These are phyloP conservation scores for Meda fulgida DNA, from an alignment of 2,797 vertebrate species.

Conservation along the genomic window DNA sequence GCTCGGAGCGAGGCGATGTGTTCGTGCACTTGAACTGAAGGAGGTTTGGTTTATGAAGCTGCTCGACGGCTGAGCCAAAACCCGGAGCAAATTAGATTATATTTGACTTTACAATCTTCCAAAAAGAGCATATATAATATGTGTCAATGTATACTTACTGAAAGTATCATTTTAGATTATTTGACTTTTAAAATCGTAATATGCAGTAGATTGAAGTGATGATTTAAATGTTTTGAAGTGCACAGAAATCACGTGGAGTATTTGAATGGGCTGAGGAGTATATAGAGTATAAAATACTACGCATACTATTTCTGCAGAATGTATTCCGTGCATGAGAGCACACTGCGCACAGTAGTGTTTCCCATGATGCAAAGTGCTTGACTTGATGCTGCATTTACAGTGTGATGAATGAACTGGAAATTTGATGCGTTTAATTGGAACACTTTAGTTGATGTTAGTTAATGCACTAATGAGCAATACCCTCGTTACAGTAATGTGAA, in stretches of 20 bases:
- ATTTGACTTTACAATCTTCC: slow-evolving; percentile 60
- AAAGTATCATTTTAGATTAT: slow-evolving; percentile 62
- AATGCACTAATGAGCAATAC: neutral
- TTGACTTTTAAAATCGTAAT: slow-evolving; percentile 60
- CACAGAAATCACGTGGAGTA: slow-evolving; percentile 58
- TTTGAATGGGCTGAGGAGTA: slow-evolving; percentile 41
- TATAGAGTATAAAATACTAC: neutral
- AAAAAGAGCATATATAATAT: slow-evolving; percentile 57
- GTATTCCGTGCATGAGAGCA: neutral
- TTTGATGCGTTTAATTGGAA: neutral
- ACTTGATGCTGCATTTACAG: neutral
- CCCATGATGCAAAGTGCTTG: neutral
- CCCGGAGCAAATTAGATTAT: slow-evolving; percentile 23
- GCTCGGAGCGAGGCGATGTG: slow-evolving; percentile 41
- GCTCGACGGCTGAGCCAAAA: slow-evolving; percentile 64
- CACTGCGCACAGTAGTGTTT: neutral
- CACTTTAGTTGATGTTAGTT: neutral
- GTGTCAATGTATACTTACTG: slow-evolving; percentile 63
- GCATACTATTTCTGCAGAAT: slow-evolving; percentile 30
- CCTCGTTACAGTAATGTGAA: neutral
- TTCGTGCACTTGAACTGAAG: slow-evolving; percentile 55
- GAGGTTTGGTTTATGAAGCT: slow-evolving; percentile 68
- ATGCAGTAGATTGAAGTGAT: slow-evolving; percentile 65
- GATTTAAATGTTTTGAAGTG: slow-evolving; percentile 55
- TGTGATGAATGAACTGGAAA: neutral